Conservation (phyloP, 2,797 vertebrate species). For the Lutjanus campechanus region DNA sequence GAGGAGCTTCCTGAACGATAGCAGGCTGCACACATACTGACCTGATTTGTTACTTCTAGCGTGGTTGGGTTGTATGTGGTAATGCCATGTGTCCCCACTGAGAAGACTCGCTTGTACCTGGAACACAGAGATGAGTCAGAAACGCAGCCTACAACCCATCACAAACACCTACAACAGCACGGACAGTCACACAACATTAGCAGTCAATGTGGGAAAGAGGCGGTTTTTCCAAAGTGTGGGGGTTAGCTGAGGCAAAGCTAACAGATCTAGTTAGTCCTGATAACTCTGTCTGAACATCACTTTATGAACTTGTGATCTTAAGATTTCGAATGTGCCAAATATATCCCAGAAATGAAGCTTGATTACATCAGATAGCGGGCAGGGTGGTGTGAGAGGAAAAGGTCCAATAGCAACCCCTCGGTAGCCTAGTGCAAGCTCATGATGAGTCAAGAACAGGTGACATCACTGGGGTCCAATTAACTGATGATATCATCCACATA, state of each 20-base stretch:
- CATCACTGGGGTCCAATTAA: slow-evolving; percentile 24
- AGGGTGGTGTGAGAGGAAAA: background rate
- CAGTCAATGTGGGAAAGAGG: slow-evolving; percentile 19
- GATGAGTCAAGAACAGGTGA: slow-evolving; percentile 39
- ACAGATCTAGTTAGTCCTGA: background rate
- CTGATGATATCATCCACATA: slow-evolving; percentile 18
- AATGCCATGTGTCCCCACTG: slow-evolving; percentile 95
- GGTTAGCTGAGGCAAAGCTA: background rate
- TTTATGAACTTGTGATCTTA: background rate
- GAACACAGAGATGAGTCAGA: slow-evolving; percentile 70
- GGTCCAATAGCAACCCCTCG: background rate
- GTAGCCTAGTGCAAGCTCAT: background rate
- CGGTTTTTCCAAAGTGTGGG: background rate
- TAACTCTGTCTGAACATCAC: background rate
- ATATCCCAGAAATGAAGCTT: background rate
- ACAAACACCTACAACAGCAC: slow-evolving; percentile 17
- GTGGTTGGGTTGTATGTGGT: slow-evolving; percentile 98
- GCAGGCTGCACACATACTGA: slow-evolving; percentile 71
- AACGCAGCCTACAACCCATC: slow-evolving; percentile 8
- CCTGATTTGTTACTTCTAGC: slow-evolving; percentile 99
- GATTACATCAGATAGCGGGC: background rate
- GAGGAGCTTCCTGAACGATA: background rate
- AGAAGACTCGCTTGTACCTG: slow-evolving; percentile 99
- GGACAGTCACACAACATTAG: background rate
- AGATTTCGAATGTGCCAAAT: slow-evolving; percentile 4